Conservation (phyloP, 2,888 invertebrate species). For the Eumacrocentrus americanus region DNA sequence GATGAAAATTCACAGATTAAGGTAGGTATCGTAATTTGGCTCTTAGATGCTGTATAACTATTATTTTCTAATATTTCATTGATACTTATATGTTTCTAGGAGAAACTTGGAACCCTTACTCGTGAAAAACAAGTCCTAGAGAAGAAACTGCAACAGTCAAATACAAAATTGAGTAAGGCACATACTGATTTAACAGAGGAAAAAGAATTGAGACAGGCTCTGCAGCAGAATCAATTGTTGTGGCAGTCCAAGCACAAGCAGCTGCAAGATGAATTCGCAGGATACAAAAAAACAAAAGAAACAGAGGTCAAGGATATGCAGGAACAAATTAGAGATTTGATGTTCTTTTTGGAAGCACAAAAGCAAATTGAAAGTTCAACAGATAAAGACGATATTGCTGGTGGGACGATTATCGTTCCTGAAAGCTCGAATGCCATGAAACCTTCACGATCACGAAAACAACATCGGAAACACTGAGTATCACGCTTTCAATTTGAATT, state of each 20-base stretch:
- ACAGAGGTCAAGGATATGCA: slow-evolving; percentile 80
- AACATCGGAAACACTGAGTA: slow-evolving; percentile 43
- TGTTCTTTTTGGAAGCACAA: slow-evolving; percentile 95
- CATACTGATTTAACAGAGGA: slow-evolving; percentile 82
- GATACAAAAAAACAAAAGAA: slow-evolving; percentile 62
- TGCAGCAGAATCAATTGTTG: slow-evolving; percentile 75
- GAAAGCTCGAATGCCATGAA: slow-evolving; percentile 40
- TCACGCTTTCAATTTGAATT: background rate
- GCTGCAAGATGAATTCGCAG: slow-evolving; percentile 49
- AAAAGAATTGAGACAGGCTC: slow-evolving; percentile 79
- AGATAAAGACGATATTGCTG: slow-evolving; percentile 67
- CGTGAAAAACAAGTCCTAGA: slow-evolving; percentile 75
- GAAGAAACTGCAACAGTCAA: slow-evolving; percentile 71
- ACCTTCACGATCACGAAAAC: slow-evolving; percentile 37
- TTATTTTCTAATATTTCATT: background rate
- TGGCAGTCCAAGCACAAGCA: slow-evolving; percentile 69
- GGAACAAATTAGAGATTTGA: slow-evolving; percentile 93
- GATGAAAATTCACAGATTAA: slow-evolving; percentile 61
- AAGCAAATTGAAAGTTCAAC: slow-evolving; percentile 67
- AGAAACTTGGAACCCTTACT: slow-evolving; percentile 64
- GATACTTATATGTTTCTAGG: slow-evolving; percentile 51
- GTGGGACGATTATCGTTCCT: slow-evolving; percentile 68
- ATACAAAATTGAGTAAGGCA: slow-evolving; percentile 70
- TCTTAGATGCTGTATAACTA: background rate
- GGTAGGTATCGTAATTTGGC: slow-evolving; percentile 39